These are phyloP conservation scores for Drosophila meridiana DNA, from an alignment of 2,888 invertebrate species.

Conservation along the genomic window DNA sequence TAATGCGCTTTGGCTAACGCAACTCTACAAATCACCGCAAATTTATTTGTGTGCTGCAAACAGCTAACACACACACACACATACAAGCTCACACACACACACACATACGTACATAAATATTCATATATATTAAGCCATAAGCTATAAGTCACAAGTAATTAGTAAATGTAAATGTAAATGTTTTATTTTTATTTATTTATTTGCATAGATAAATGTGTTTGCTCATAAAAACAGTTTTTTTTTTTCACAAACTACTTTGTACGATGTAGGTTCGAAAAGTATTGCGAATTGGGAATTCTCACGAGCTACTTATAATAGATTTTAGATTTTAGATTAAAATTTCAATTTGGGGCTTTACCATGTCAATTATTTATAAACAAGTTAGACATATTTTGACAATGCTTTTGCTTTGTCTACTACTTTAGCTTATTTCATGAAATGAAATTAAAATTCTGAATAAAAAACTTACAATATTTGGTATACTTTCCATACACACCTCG, in stretches of 20 bases:
- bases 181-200: background rate
- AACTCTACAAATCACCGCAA: conserved; percentile 70
- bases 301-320: no score
- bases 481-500: no score
- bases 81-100: background rate
- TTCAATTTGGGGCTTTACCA: no score
- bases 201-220: conserved; percentile 1
- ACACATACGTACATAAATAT: conserved; percentile 3
- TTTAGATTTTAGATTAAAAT: no score
- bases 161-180: conserved; percentile 21
- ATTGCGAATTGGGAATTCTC: background rate
- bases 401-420: no score
- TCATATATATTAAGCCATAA: background rate
- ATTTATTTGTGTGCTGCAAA: conserved; percentile 62
- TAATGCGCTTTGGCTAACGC: conserved; percentile 60
- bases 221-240: no score
- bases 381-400: no score
- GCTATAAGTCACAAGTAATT: conserved; percentile 39
- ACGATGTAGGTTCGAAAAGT: background rate
- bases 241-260: background rate
- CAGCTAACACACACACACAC: conserved; percentile 18
- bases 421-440: no score
- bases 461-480: no score
- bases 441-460: no score
- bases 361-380: no score